phyloP scores from a whole-genome alignment of 2,113 vertebrate genomes.

The Recurvirostra avosetta region DNA sequence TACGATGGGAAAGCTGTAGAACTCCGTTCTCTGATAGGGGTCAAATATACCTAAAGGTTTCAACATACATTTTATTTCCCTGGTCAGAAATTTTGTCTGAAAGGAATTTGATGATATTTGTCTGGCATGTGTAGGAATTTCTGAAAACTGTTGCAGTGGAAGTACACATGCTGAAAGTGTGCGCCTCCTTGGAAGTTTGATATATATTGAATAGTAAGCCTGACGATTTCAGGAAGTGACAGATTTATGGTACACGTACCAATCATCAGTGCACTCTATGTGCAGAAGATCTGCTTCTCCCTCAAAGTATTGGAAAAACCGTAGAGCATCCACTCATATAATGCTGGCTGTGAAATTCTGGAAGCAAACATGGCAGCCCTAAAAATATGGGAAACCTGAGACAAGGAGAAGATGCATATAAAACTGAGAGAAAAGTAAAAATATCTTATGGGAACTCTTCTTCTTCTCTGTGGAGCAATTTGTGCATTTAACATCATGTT shows the following conservation, averaged over 20 bases:
- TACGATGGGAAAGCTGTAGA: not conserved
- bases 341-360: not conserved
- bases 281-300: not conserved
- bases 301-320: not conserved
- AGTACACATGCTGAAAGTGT: not conserved
- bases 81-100: not conserved
- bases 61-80: not conserved
- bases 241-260: not conserved
- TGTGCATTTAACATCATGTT: not conserved
- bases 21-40: not conserved
- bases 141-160: not conserved
- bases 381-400: not conserved
- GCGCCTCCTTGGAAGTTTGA: not conserved
- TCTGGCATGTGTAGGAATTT: not conserved
- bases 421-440: not conserved
- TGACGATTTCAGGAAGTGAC: not conserved
- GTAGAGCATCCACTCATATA: not conserved
- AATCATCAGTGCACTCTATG: not conserved
- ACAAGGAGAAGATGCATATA: not conserved
- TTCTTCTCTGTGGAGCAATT: not conserved
- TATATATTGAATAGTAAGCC: not conserved
- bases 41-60: not conserved
- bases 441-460: not conserved
- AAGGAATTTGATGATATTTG: not conserved
- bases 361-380: not conserved